Base-by-base conservation (phyloP, 2,113 vertebrate species). In the Dromas ardeola region DNA sequence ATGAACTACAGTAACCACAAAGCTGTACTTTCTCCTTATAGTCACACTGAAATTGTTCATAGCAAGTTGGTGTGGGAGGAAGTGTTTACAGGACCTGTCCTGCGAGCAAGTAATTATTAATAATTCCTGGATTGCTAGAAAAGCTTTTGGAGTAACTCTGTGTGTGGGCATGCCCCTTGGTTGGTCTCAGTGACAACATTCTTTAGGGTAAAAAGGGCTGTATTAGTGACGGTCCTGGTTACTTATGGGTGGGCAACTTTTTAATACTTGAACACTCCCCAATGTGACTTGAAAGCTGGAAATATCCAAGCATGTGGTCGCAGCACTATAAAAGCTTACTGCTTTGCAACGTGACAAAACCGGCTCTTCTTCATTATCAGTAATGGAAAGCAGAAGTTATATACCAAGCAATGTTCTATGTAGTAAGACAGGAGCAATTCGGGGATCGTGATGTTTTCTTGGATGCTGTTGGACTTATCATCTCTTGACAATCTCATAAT, bases 1-100 rank as follows among this genome's bases (percentile, higher is more conserved):
- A n/a, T 56, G 73, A 96, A 42, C 56, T 89, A 49, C 62, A 53
- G 53, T 56, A 97, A 97, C 96, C 95, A 95, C 96, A 95, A 55
- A 79, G 36, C 67, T 62, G 5, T n/a, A 83, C 94, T 94, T 95
- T 92, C 95, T 93, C 87, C 93, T 72, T 83, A 61, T 38, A 65
- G 43, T 91, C 86, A 89, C 81, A 45, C 77, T 50, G 89, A 95
- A 93, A 95, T 87, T 23, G 70, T 58, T 95, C 91, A 84, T 3
- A 93, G 72, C 69, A 78, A 50, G 12, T 52, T 53, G 45, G 81
- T 70, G 96, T 90, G 93, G 95, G 95, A 93, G 94, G 93, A 88
- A 80, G 58, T 59, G 70, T 93, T 96, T 49, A 89, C 66, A 91
- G 74, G 91, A 93, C 89, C 65, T 87, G 76, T 87, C 93, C 86